A percentile compares a stretch with the other conserved stretches of the same genome.
Evolutionary conservation across 1,140 invertebrate genomes (phyloP).

Genomic region (Ceratoteleas bidentatus): DNA sequence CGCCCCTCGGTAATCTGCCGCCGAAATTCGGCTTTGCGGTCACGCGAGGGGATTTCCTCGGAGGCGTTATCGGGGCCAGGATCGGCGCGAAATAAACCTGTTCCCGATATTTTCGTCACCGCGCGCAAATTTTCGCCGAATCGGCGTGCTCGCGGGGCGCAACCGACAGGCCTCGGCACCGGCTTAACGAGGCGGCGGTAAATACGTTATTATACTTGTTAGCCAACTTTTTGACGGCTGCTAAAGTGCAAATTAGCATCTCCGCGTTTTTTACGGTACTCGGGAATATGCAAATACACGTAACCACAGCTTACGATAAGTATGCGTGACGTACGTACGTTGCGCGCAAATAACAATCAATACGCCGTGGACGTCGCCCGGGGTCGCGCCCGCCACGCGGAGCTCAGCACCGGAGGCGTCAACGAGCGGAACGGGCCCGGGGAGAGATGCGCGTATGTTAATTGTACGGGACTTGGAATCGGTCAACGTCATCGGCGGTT

Average conservation of each 20-base stretch:
- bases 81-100: conserved; percentile 16
- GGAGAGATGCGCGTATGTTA: conserved; percentile 69
- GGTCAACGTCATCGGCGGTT: conserved; percentile 76
- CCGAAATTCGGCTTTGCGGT: not conserved
- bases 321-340: conserved; percentile 62
- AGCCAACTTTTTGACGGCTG: conserved; percentile 58
- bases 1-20: too few species aligned
- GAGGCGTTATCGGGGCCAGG: not conserved
- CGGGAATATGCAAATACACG: conserved; percentile 60
- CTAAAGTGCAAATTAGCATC: conserved; percentile 65
- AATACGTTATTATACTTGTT: conserved; percentile 65
- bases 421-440: conserved; percentile 16
- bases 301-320: conserved; percentile 62
- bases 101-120: conserved; percentile 38
- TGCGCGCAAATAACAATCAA: conserved; percentile 65
- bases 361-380: conserved; percentile 43
- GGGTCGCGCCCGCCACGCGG: conserved; percentile 20
- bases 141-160: conserved; percentile 18
- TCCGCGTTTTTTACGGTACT: conserved; percentile 47
- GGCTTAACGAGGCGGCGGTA: conserved; percentile 57
- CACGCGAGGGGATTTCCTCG: not conserved
- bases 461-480: conserved; percentile 73
- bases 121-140: conserved; percentile 37
- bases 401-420: conserved; percentile 46
- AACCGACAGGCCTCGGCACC: conserved; percentile 42